Percentiles rank a stretch among this genome's conserved stretches.
phyloP scores from a whole-genome alignment of 1,140 invertebrate species.

The Drosophila tristis region DNA sequence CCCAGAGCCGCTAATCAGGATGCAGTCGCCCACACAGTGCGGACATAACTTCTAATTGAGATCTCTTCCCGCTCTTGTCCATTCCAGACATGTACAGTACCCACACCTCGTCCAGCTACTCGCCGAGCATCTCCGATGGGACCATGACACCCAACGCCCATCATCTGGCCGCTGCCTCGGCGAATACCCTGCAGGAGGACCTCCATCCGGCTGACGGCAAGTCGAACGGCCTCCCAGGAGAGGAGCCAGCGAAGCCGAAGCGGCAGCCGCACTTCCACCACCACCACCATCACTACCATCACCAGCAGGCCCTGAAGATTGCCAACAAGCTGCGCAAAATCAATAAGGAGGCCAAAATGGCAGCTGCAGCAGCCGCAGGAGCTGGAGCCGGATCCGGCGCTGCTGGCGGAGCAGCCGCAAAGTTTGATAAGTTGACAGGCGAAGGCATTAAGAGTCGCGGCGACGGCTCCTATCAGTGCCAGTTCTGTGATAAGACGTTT shows the following conservation, averaged over 20 bases:
- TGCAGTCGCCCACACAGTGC: constrained; percentile 61
- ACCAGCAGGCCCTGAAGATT: constrained; percentile 75
- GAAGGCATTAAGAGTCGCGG: constrained; percentile 78
- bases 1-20: constrained; percentile 70
- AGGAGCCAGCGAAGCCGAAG: constrained; percentile 47
- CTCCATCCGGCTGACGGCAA: constrained; percentile 30
- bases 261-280: constrained; percentile 57
- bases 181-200: constrained; percentile 25
- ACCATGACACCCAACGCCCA: constrained; percentile 79
- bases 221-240: constrained; percentile 33
- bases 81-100: constrained; percentile 82
- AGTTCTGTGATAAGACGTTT: constrained; percentile 96
- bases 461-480: constrained; percentile 91
- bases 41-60: constrained; percentile 5
- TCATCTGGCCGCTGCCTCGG: constrained; percentile 27
- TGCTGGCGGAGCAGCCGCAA: constrained; percentile 44
- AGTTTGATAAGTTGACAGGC: constrained; percentile 84
- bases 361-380: constrained; percentile 20
- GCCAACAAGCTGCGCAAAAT: constrained; percentile 82
- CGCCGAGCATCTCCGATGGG: constrained; percentile 82
- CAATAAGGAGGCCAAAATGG: constrained; percentile 75
- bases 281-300: constrained; percentile 76
- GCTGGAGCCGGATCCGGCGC: not conserved
- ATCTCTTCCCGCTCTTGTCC: not conserved
- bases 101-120: constrained; percentile 83